Evolutionary conservation across 2,888 invertebrate species (phyloP), one percentile per base, ranked within the genome.

Genomic region (Parelbella ahira): DNA sequence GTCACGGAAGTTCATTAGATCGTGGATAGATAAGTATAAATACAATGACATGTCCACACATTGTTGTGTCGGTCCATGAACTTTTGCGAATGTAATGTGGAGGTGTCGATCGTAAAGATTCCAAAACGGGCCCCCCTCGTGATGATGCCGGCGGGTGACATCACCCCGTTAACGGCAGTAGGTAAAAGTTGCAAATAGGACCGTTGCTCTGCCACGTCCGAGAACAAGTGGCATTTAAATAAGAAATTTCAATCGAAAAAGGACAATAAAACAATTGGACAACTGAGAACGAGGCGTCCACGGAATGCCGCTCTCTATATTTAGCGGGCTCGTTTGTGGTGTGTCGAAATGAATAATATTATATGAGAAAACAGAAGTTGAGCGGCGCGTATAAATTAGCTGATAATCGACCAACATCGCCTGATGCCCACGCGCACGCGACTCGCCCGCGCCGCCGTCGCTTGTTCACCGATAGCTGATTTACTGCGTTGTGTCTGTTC

Each of bases 71-170:
- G 81, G 82, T 82, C 80, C 83, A 83, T 75, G 83, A 86, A 83
- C 86, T 65, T 66, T 53, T 61, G 67, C 68, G 53, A 66, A 72
- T 61, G 67, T 50, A n/a, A n/a, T 80, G 83, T 81, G 84, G 82
- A 80, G 84, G 82, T 81, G 84, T 72, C 53, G 75, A 67, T 80
- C 81, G 75, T 82, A 82, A 81, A 80, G 72, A 67, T 69, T 63
- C 80, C 80, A 76, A 81, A 83, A 72, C 68, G 68, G 81, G n/a
- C 77, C 72, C 72, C 59, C 71, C 60, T 60, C 59, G 50, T 56
- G 68, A 67, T 74, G 76, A 79, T 73, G 71, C 63, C 70, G 65
- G 51, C 51, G 56, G 71, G 68, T 86, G 86, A 86, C 81, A 81
- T 86, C 86, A 86, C 63, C 74, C 45, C 52, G 23, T 47, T 58